A percentile compares a stretch with the other conserved stretches of the same genome.
Conservation (phyloP, 2,888 invertebrate species). For the Phasia obesa region DNA sequence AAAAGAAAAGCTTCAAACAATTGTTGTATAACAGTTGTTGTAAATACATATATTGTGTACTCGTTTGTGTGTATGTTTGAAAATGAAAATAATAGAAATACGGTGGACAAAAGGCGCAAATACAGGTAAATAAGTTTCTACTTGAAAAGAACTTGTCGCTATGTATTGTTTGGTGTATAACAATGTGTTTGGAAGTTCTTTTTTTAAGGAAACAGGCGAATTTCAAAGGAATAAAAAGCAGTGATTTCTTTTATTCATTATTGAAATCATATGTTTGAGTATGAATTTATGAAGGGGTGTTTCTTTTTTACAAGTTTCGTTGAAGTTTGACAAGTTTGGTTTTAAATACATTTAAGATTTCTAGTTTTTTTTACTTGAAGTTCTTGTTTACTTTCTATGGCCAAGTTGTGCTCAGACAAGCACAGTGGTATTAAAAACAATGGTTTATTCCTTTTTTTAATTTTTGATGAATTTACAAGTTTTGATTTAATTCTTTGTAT, state of each 20-base stretch:
- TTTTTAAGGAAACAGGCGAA: constrained; percentile 54
- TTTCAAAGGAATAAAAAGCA: constrained; percentile 53
- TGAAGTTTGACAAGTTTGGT: background rate
- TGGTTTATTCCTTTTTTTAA: too few relatives aligned
- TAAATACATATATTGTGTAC: constrained; percentile 1
- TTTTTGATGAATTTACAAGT: too few relatives aligned
- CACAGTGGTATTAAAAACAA: background rate
- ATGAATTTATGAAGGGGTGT: constrained; percentile 51
- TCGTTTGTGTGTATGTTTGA: background rate
- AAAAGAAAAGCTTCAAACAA: constrained; percentile 44
- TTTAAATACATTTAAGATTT: background rate
- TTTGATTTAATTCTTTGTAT: too few relatives aligned
- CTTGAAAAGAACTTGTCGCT: constrained; percentile 70
- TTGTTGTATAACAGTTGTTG: constrained; percentile 41
- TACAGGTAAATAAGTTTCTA: constrained; percentile 68
- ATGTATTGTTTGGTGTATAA: constrained; percentile 59
- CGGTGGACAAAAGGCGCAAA: constrained; percentile 59
- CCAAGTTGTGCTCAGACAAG: background rate
- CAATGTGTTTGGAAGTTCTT: constrained; percentile 36
- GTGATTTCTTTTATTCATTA: constrained; percentile 33
- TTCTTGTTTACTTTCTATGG: background rate
- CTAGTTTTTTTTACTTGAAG: background rate
- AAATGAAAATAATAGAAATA: constrained; percentile 38
- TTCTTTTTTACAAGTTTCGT: constrained; percentile 47
- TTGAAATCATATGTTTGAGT: constrained; percentile 12